Base-by-base conservation (phyloP, 2,888 invertebrate species). In the Mesoligia furuncula region DNA sequence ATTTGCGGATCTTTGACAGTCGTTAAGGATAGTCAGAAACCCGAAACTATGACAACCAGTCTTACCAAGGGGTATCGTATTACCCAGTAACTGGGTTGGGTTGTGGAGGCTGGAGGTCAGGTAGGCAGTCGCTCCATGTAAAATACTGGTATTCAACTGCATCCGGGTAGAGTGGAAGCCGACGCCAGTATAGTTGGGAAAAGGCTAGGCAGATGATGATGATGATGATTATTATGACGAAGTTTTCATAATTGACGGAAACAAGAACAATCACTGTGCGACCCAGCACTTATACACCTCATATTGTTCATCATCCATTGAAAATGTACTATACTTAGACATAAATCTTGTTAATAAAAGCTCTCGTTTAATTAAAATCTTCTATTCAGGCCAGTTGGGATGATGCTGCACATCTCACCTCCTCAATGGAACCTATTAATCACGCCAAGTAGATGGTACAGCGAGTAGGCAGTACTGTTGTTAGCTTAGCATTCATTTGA, bases 341-440 rank as follows among this genome's bases (percentile, higher is more conserved):
- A 66, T 84, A 66, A 80, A 84, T 72, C 67, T 64, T 69, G 5
- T 59, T 27, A 77, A 65, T 54, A 57, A 73, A 80, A 71, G 64
- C 66, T 59, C 31, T 71, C 45, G 17, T 81, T 81, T 77, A 74
- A 84, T 84, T 81, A 68, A 73, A 84, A 31, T 51, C 72, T 15
- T 31, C n/a, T 65, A 27, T 77, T 73, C 13, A 54, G 24, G 27
- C 31, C 59, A 67, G 65, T 62, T 71, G 15, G 69, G 42, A 65
- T 90, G 90, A 90, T 80, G 72, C 24, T 42, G 87, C 86, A 67
- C 27, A 71, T 69, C 64, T 85, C 27, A 75, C 51, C 66, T 86
- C 79, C 59, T 73, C 48, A 74, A 82, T 85, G 77, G 70, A 68
- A 73, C 77, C 84, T 85, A 91, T 91, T 90, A 90, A 91, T 91